Conservation (phyloP, 2,113 vertebrate genomes). For the Ictidomys tridecemlineatus region DNA sequence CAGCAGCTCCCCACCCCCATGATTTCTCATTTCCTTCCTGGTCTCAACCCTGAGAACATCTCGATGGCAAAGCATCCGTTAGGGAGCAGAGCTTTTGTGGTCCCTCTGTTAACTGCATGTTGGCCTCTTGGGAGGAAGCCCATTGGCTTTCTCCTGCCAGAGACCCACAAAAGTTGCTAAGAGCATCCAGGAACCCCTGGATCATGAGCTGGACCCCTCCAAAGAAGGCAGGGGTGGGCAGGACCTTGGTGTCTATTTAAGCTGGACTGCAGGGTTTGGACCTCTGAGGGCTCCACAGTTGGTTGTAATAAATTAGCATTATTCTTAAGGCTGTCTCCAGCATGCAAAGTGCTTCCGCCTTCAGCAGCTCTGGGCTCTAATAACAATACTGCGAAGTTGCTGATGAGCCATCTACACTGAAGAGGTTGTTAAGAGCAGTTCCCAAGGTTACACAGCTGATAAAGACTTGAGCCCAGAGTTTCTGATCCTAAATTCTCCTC, state of each 20-base stretch:
- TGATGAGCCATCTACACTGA: neutral
- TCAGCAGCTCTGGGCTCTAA: neutral
- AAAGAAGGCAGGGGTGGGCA: neutral
- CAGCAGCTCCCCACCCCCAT: neutral
- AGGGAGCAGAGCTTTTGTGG: neutral
- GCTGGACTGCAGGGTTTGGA: neutral
- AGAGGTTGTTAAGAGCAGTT: neutral
- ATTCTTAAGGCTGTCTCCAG: neutral
- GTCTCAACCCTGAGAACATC: neutral
- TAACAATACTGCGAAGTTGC: neutral
- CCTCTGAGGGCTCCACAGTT: neutral
- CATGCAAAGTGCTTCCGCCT: neutral
- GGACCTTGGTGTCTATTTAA: neutral
- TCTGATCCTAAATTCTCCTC: conserved; percentile 1
- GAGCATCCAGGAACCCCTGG: neutral
- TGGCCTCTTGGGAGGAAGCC: neutral
- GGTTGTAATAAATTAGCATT: neutral
- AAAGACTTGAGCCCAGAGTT: neutral
- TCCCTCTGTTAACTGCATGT: neutral
- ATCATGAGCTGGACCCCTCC: fast-evolving
- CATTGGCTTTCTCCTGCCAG: neutral
- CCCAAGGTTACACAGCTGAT: neutral
- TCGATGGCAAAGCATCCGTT: neutral
- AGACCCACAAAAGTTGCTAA: neutral
- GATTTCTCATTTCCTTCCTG: neutral